Evolutionary conservation across 92 coral and sea anemone genomes (phyloP).

Genomic region (Galaxea fascicularis): DNA sequence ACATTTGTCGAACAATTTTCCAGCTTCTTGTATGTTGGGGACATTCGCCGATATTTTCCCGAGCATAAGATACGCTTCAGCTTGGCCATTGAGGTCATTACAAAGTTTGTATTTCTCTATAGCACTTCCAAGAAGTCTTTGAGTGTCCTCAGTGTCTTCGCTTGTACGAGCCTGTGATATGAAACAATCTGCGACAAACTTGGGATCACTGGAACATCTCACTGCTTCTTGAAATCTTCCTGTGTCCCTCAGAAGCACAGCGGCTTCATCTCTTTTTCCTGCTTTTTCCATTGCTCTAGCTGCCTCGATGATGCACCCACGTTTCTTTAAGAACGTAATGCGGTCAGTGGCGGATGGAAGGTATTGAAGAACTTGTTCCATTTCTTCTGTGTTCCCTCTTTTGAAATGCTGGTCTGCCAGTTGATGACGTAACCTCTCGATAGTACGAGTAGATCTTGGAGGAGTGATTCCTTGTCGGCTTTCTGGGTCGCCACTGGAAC

Average conservation of each 20-base stretch:
- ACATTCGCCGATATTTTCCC: slow-evolving; percentile 55
- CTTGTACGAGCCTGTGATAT: slow-evolving; percentile 63
- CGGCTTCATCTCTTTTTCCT: slow-evolving; percentile 83
- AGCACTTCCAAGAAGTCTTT: slow-evolving; percentile 62
- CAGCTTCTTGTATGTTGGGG: slow-evolving; percentile 62
- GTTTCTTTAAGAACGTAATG: slow-evolving; percentile 77
- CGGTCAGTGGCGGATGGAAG: slow-evolving; percentile 81
- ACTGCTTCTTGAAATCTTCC: slow-evolving; percentile 82
- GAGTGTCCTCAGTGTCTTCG: background rate
- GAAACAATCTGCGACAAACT: slow-evolving; percentile 78
- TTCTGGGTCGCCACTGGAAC: slow-evolving; percentile 36
- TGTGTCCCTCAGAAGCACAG: slow-evolving; percentile 68
- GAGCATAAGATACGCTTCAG: slow-evolving; percentile 70
- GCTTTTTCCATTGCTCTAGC: slow-evolving; percentile 74
- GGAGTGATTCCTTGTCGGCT: slow-evolving; percentile 64
- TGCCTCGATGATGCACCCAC: slow-evolving; percentile 78
- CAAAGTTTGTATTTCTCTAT: slow-evolving; percentile 64
- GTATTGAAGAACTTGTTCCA: slow-evolving; percentile 76
- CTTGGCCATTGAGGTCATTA: slow-evolving; percentile 73
- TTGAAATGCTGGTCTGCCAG: slow-evolving; percentile 73
- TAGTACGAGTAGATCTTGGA: slow-evolving; percentile 75
- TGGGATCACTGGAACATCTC: slow-evolving; percentile 58
- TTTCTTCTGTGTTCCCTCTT: slow-evolving; percentile 53
- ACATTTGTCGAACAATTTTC: slow-evolving; percentile 61
- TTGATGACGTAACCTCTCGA: slow-evolving; percentile 72